Evolutionary conservation across 2,888 invertebrate species (phyloP).

Genomic region (Mythimna pallens): DNA sequence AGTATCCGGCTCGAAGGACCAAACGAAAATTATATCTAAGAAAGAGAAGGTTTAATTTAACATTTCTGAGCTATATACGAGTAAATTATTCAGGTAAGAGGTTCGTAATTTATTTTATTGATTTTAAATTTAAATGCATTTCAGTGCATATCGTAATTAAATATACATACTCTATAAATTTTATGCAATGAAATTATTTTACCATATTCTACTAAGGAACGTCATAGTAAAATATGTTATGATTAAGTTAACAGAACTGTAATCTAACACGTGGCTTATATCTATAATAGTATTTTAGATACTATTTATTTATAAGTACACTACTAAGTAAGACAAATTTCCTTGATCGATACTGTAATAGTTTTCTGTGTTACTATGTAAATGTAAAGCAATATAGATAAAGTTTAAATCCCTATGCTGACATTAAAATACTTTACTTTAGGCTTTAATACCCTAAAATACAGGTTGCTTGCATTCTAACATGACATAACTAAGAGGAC

Average conservation of each 20-base stretch:
- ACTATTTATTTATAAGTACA: conserved; percentile 3
- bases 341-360: neutral
- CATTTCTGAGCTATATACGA: no score
- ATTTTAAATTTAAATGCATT: no score
- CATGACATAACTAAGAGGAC: conserved; percentile 8
- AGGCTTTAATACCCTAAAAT: neutral
- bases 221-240: conserved; percentile 15
- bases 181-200: neutral
- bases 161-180: neutral
- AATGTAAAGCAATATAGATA: neutral
- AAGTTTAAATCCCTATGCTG: conserved; percentile 7
- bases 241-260: conserved; percentile 3
- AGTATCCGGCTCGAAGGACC: neutral
- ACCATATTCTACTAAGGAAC: neutral
- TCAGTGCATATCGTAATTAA: neutral
- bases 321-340: conserved; percentile 13
- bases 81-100: no score
- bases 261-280: conserved; percentile 22
- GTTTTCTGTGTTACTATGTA: neutral
- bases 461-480: conserved; percentile 20
- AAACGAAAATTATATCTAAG: neutral
- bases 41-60: neutral
- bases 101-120: no score
- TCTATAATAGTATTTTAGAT: neutral
- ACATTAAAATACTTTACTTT: neutral